Evolutionary conservation across 2,888 invertebrate genomes (phyloP), one percentile per base, ranked within the genome.

Genomic region (Latrodectus hesperus): DNA sequence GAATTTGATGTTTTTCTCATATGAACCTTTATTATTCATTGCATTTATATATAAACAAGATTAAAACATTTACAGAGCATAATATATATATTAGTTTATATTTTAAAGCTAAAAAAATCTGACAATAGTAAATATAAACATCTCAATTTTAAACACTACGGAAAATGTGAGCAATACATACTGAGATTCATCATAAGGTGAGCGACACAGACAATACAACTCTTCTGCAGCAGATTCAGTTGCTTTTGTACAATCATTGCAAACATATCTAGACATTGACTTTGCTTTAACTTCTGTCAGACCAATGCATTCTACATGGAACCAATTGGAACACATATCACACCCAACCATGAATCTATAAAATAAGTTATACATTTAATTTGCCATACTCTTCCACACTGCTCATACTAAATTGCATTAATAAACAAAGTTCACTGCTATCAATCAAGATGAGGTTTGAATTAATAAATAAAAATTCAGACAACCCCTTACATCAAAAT

Each of bases 251-350:
- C 93, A 94, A 70, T 92, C 92, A 53, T 91, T 91, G 91, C 93
- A 94, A n/a, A 92, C 91, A 93, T 97, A 99, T 92, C 97, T 96
- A 74, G 97, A 96, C 92, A 99, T 94, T 51, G 95, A 95, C 92
- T 96, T 96, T 89, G 98, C 97, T 94, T 96, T 96, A 92, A 96
- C 96, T 92, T 98, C 98, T 0, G 96, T 96, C 88, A 99, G 96
- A 71, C 96, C 96, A 14, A 99, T 98, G 92, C 99, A 99, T 90
- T 96, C 96, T 1, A 98, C 98, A 92, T 99, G 99, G 94, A 98
- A 99, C 99, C 99, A 99, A 93, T 98, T 98, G 91, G 96, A 97
- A 93, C 99, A 99, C 91, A 97, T 94, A 93, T 99, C 98, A 93
- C 99, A 99, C 88, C 98, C 98, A 90, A 99, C 97, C 93, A 99